Evolutionary conservation across 1,140 invertebrate genomes (phyloP).

Genomic region (Formica selysi): DNA sequence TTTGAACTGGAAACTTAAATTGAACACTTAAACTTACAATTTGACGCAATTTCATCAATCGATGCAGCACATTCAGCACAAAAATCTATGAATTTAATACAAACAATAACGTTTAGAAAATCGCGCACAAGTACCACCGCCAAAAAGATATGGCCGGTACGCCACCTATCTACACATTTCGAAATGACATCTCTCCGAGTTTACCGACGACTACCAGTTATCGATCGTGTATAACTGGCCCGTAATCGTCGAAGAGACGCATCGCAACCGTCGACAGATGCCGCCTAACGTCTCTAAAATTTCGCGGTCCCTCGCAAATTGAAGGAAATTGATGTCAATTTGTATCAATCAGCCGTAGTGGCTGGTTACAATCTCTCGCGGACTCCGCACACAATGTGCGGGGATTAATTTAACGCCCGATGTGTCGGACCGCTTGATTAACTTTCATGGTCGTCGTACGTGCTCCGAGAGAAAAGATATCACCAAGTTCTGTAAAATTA

Average conservation of each 20-base stretch:
- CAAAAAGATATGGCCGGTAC: background rate
- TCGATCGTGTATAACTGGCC: conserved; percentile 31
- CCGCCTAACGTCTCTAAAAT: conserved; percentile 63
- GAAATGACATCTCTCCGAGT: conserved; percentile 37
- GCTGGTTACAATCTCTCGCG: conserved; percentile 60
- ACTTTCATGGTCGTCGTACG: conserved; percentile 72
- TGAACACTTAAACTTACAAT: background rate
- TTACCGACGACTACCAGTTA: conserved; percentile 53
- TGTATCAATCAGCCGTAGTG: conserved; percentile 77
- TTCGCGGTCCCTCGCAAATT: conserved; percentile 65
- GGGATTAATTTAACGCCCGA: conserved; percentile 74
- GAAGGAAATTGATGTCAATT: conserved; percentile 81
- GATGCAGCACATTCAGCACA: background rate
- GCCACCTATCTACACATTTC: conserved; percentile 36
- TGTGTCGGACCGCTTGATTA: conserved; percentile 74
- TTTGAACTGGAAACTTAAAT: background rate
- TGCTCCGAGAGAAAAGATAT: conserved; percentile 27
- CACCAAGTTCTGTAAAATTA: background rate
- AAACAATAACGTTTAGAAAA: background rate
- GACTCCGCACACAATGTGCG: conserved; percentile 59
- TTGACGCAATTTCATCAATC: background rate
- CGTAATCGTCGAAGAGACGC: background rate
- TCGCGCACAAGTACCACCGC: background rate
- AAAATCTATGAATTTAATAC: conserved; percentile 8
- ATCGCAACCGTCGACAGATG: conserved; percentile 59